A percentile compares a stretch with the other conserved stretches of the same genome.
These are phyloP conservation scores for Drosophila atripex DNA, from an alignment of 2,888 invertebrate species.

Conservation along the genomic window DNA sequence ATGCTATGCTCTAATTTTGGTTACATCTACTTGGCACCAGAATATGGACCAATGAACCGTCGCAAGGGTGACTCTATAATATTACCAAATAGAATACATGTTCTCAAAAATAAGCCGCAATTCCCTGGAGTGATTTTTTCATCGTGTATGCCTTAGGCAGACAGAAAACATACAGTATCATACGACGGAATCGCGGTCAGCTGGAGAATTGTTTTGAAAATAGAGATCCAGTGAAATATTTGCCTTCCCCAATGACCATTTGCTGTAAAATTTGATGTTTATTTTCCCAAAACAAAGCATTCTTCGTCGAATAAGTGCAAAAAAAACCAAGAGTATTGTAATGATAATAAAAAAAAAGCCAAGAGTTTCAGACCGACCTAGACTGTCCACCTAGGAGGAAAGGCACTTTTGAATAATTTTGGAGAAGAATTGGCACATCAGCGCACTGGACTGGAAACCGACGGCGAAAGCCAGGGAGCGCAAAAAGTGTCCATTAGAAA, in stretches of 20 bases:
- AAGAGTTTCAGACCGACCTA: constrained; percentile 13
- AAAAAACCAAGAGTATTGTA: constrained; percentile 36
- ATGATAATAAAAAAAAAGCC: constrained; percentile 43
- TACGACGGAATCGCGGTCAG: constrained; percentile 67
- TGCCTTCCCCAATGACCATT: constrained; percentile 41
- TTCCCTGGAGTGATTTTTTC: constrained; percentile 10
- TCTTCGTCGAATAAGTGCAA: constrained; percentile 27
- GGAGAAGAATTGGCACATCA: constrained; percentile 50
- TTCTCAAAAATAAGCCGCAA: background rate
- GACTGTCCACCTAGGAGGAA: background rate
- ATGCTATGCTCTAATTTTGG: constrained; percentile 55
- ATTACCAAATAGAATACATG: background rate
- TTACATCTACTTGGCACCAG: constrained; percentile 21
- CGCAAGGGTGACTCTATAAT: background rate
- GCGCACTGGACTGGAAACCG: constrained; percentile 69
- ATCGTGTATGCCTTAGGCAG: background rate
- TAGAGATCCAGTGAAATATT: constrained; percentile 62
- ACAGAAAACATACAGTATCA: constrained; percentile 18
- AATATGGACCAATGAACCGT: constrained; percentile 41
- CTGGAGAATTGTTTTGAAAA: constrained; percentile 63
- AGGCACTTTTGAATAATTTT: constrained; percentile 15
- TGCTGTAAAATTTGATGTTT: constrained; percentile 50
- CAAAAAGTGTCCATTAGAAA: constrained; percentile 75
- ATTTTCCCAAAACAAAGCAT: constrained; percentile 19
- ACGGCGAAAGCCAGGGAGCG: constrained; percentile 52